Percentiles rank a stretch among this genome's conserved stretches.
phyloP scores from a whole-genome alignment of 2,888 invertebrate species.

The Pristionchus mayeri region DNA sequence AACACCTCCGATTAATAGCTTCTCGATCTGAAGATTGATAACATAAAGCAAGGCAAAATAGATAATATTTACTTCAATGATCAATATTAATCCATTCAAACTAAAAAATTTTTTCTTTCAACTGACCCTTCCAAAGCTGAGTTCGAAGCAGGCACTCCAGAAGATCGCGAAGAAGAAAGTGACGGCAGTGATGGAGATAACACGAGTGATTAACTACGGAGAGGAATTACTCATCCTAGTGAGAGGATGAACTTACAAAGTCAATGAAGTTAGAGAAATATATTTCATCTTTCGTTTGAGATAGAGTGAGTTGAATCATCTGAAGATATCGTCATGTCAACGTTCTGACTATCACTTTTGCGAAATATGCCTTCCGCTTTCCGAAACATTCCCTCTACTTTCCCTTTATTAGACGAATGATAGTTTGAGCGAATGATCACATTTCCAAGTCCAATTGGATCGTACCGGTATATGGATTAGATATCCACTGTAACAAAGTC shows the following conservation, averaged over 20 bases:
- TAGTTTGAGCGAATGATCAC: too few species aligned
- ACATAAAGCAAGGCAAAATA: neutral
- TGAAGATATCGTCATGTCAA: too few species aligned
- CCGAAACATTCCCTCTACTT: too few species aligned
- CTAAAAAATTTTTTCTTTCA: neutral
- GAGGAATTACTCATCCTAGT: too few species aligned
- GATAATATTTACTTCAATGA: neutral
- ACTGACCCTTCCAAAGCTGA: slow-evolving; percentile 19
- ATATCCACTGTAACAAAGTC: slow-evolving; percentile 56
- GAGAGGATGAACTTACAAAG: neutral
- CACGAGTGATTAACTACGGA: slow-evolving; percentile 3
- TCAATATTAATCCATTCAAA: too few species aligned
- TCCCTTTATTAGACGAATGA: neutral
- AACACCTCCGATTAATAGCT: slow-evolving; percentile 13
- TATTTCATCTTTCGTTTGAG: neutral
- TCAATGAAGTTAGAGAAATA: slow-evolving; percentile 32
- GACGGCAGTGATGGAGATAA: neutral
- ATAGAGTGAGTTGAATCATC: neutral
- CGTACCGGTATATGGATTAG: slow-evolving; percentile 52
- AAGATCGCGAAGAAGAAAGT: slow-evolving; percentile 5
- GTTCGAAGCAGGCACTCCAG: slow-evolving; percentile 40
- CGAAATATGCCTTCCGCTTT: too few species aligned
- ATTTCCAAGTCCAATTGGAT: neutral
- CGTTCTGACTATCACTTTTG: too few species aligned
- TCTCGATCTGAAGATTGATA: neutral